Evolutionary conservation across 2,113 vertebrate genomes (phyloP), one percentile per base, ranked within the genome.

Genomic region (Rhea americana): DNA sequence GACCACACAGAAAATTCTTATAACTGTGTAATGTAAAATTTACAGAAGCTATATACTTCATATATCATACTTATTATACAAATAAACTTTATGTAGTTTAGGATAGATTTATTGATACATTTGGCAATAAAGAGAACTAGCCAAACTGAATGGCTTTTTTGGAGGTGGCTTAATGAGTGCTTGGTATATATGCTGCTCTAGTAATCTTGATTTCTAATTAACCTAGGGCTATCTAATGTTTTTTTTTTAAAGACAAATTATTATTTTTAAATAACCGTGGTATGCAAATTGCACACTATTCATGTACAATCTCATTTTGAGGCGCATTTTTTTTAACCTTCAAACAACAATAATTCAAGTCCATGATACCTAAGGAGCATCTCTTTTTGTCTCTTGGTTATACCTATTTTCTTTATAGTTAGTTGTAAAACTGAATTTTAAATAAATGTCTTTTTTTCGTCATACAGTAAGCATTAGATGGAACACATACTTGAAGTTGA

Each of bases 241-340:
- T 89, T 21, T 75, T 89, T 75, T 89, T 68, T 70, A 77, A 19
- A 30, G 35, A 43, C 9, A 78, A 62, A n/a, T 65, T 0, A 30
- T 65, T 72, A 5, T 61, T 65, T 15, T 32, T 45, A 37, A 32
- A 11, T 18, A 72, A 85, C 85, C 63, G 3, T 13, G 59, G 10
- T 39, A 13, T 68, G 22, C 43, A 79, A 77, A 56, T 75, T 81
- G 22, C 21, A 13, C 70, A 21, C 19, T 65, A 12, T 79, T 95
- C 70, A 2, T 88, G 59, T 86, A 92, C 0, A 62, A 21, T 84
- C 35, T 93, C 28, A 53, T 87, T 72, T 50, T 82, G 25, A 58
- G 58, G 17, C 50, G 39, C 37, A 48, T 89, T 83, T 67, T 30
- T 93, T 82, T 91, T 84, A 85, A 72, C 66, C 74, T 91, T 90